Evolutionary conservation across 2,113 vertebrate genomes (phyloP).

Genomic region (Macroglossus sobrinus): DNA sequence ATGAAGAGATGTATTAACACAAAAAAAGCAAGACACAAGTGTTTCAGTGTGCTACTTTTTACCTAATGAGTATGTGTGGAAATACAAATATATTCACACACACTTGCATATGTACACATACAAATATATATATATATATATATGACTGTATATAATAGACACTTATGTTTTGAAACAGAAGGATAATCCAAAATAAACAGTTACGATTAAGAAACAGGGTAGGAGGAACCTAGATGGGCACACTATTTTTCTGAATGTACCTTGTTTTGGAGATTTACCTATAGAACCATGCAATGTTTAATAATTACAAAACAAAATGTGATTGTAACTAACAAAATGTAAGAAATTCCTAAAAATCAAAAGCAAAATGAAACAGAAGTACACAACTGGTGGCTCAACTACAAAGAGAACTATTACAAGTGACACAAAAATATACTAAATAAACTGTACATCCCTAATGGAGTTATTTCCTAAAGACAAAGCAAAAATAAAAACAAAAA

Average conservation of each 20-base stretch:
- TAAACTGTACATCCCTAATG: not conserved
- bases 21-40: not conserved
- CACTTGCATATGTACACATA: too few relatives aligned
- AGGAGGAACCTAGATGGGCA: not conserved
- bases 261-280: not conserved
- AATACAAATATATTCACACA: not conserved
- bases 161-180: not conserved
- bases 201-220: not conserved
- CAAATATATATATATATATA: too few relatives aligned
- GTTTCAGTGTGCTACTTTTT: not conserved
- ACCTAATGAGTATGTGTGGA: not conserved
- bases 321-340: not conserved
- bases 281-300: not conserved
- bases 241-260: not conserved
- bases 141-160: too few relatives aligned
- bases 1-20: not conserved
- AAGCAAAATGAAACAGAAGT: not conserved
- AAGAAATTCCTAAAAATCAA: not conserved
- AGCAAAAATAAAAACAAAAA: not conserved
- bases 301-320: not conserved
- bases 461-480: not conserved
- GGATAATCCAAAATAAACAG: not conserved
- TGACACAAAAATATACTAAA: slow-evolving; percentile 5
- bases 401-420: not conserved
- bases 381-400: not conserved